Percentiles rank a stretch among this genome's conserved stretches.
Conservation (phyloP, 1,140 invertebrate genomes). For the Euura saliciscinereae region DNA sequence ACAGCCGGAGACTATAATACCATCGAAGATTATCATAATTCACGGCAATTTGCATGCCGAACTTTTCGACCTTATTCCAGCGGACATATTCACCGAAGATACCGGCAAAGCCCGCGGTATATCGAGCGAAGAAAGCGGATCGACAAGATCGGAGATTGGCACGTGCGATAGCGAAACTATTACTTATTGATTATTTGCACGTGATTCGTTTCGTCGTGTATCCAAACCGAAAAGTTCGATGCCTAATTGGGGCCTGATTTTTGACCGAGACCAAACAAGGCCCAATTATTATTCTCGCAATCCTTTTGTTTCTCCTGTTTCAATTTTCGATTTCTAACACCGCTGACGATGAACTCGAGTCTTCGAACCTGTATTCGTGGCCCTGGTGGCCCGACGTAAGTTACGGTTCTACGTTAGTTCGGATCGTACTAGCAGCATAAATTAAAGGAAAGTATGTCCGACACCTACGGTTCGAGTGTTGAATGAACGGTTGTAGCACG, state of each 20-base stretch:
- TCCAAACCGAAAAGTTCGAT: not conserved
- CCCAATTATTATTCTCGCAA: no score
- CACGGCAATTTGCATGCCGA: not conserved
- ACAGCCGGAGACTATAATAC: not conserved
- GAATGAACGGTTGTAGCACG: not conserved
- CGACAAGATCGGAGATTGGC: not conserved
- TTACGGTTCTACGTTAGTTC: not conserved
- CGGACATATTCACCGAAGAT: not conserved
- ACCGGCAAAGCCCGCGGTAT: not conserved
- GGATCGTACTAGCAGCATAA: not conserved
- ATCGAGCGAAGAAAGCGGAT: conserved; percentile 4
- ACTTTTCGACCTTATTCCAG: not conserved
- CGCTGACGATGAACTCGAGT: no score
- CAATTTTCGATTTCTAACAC: no score
- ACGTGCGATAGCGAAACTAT: not conserved
- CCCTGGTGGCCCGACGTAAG: not conserved
- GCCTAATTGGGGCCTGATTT: no score
- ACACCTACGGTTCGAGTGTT: not conserved
- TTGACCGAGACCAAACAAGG: no score
- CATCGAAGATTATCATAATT: not conserved
- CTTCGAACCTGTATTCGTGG: no score
- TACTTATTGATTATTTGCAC: not conserved
- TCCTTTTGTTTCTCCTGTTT: no score
- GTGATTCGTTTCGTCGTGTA: not conserved
- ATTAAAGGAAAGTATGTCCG: not conserved